Evolutionary conservation across 30 jellyfish, hydroid and myxozoan genomes (phyloP).

Genomic region (Clytia hemisphaerica): DNA sequence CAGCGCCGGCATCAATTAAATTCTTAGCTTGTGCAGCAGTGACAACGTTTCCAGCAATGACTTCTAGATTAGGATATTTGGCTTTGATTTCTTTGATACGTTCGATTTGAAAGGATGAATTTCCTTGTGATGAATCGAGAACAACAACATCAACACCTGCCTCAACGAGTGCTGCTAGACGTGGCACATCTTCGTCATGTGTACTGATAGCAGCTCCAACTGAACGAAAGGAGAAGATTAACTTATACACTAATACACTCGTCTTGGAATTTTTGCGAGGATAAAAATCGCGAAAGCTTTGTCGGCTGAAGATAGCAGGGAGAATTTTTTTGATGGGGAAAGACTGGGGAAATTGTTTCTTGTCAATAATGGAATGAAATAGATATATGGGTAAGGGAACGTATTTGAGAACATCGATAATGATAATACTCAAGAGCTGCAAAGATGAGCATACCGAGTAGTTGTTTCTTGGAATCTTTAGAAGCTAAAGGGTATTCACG

Average conservation of each 20-base stretch:
- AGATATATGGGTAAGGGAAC: too few species aligned
- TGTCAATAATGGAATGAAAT: too few species aligned
- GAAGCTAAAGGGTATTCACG: conserved; percentile 93
- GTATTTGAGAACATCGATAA: too few species aligned
- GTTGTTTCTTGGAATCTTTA: conserved; percentile 80
- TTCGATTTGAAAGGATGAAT: conserved; percentile 75
- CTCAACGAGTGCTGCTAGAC: conserved; percentile 83
- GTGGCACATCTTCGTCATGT: conserved; percentile 79
- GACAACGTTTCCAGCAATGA: conserved; percentile 98
- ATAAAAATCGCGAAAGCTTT: too few species aligned
- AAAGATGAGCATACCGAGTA: conserved; percentile 84
- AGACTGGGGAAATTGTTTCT: too few species aligned
- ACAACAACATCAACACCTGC: conserved; percentile 98
- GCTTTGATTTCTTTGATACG: conserved; percentile 65
- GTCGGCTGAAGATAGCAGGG: too few species aligned
- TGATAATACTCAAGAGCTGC: too few species aligned
- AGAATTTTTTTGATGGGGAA: too few species aligned
- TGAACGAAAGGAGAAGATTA: too few species aligned
- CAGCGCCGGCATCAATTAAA: conserved; percentile 97
- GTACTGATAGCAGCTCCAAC: conserved; percentile 99
- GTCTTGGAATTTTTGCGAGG: too few species aligned
- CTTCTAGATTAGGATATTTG: conserved; percentile 84
- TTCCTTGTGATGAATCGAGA: conserved; percentile 98
- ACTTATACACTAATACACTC: too few species aligned
- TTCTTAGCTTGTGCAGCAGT: conserved; percentile 97